A percentile compares a stretch with the other conserved stretches of the same genome.
Conservation (phyloP, 2,797 vertebrate species). For the Poliocrania exsul region DNA sequence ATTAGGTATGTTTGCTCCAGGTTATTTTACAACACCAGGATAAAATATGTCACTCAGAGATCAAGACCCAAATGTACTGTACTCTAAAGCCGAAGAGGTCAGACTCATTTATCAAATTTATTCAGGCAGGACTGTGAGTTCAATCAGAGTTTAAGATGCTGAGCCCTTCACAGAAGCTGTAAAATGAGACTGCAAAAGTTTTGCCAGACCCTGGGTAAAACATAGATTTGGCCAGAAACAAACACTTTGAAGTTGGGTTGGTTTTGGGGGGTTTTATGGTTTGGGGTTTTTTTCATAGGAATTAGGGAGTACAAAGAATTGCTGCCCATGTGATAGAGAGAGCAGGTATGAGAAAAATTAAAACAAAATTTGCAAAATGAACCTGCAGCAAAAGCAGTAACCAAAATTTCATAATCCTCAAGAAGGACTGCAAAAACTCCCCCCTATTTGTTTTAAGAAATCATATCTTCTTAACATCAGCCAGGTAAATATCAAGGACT, state of each 20-base stretch:
- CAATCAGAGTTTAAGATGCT: not conserved
- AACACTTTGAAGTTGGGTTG: accelerated
- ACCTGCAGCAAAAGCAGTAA: not conserved
- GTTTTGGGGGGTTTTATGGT: too few relatives aligned
- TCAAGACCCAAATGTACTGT: not conserved
- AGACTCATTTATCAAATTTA: not conserved
- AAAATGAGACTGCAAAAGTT: not conserved
- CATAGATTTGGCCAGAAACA: not conserved
- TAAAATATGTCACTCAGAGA: not conserved
- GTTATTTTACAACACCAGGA: not conserved
- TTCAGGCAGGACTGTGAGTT: not conserved
- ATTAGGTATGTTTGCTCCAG: not conserved
- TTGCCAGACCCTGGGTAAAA: not conserved
- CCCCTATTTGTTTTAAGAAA: not conserved
- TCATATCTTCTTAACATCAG: not conserved
- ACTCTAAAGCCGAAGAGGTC: not conserved
- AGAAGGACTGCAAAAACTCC: not conserved
- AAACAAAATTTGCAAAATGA: not conserved
- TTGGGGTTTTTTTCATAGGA: not conserved
- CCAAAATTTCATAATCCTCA: not conserved
- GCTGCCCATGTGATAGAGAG: not conserved
- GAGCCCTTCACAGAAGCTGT: not conserved
- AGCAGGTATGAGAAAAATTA: not conserved
- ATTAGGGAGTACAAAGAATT: not conserved
- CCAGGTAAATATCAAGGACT: not conserved